phyloP scores from a whole-genome alignment of 2,888 invertebrate species.

The Lymantria monacha region DNA sequence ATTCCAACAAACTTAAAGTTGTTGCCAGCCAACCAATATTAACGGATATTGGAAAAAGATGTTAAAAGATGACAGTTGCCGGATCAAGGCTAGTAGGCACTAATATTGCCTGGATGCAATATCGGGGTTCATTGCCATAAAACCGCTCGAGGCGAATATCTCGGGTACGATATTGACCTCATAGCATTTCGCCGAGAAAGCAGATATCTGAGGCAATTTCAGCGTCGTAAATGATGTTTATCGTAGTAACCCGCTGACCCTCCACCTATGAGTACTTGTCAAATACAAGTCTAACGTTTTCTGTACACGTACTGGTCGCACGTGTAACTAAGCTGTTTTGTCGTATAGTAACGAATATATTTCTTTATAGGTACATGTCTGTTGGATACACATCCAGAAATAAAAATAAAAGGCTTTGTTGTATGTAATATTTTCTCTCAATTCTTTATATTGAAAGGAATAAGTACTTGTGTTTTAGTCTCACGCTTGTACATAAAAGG shows the following conservation, averaged over 20 bases:
- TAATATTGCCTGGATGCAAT: constrained; percentile 70
- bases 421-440: no score
- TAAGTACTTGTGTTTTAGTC: no score
- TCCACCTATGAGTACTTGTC: constrained; percentile 38
- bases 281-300: constrained; percentile 31
- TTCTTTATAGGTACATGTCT: constrained; percentile 2
- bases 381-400: no score
- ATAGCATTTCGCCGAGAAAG: constrained; percentile 56
- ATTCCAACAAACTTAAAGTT: constrained; percentile 53
- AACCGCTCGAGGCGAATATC: constrained; percentile 64
- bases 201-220: constrained; percentile 62
- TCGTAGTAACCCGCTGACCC: constrained; percentile 53
- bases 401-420: no score
- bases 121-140: constrained; percentile 68
- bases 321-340: constrained; percentile 26
- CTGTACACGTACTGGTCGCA: constrained; percentile 26
- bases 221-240: constrained; percentile 63
- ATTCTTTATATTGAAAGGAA: no score
- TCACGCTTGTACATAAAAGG: no score
- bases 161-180: constrained; percentile 63
- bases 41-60: constrained; percentile 73
- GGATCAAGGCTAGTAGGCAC: constrained; percentile 65
- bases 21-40: constrained; percentile 55
- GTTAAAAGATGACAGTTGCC: constrained; percentile 62
- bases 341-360: constrained; percentile 16